Evolutionary conservation across 2,797 vertebrate species (phyloP).

Genomic region (Columba guinea): DNA sequence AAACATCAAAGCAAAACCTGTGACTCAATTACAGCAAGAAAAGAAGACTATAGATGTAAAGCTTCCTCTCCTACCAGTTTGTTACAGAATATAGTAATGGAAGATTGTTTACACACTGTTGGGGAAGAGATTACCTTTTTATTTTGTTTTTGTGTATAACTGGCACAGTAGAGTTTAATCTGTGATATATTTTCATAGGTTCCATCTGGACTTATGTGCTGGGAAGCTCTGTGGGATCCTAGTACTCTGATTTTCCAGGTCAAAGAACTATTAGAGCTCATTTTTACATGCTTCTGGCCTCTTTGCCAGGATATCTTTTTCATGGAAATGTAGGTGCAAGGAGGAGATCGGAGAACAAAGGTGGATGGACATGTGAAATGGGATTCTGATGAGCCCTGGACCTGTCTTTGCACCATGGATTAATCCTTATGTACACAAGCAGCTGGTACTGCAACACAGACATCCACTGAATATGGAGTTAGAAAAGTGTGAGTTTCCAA

Average conservation of each 20-base stretch:
- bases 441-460: neutral
- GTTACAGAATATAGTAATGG: neutral
- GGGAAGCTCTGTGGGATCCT: neutral
- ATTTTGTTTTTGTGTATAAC: neutral
- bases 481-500: neutral
- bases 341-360: neutral
- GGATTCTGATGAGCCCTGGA: neutral
- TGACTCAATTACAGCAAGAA: neutral
- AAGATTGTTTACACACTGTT: neutral
- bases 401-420: neutral
- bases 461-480: neutral
- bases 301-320: neutral
- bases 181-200: neutral
- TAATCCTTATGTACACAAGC: neutral
- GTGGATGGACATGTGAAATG: neutral
- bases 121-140: neutral
- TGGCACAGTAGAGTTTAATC: neutral
- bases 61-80: neutral
- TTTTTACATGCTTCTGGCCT: neutral
- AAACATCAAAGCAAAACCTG: neutral
- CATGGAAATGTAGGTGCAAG: neutral
- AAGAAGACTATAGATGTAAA: neutral
- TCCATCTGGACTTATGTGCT: neutral
- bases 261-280: neutral
- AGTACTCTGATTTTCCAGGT: neutral